Conservation (phyloP, 35 echinoderm and acorn worm species). For the Nesometra sesokonis region DNA sequence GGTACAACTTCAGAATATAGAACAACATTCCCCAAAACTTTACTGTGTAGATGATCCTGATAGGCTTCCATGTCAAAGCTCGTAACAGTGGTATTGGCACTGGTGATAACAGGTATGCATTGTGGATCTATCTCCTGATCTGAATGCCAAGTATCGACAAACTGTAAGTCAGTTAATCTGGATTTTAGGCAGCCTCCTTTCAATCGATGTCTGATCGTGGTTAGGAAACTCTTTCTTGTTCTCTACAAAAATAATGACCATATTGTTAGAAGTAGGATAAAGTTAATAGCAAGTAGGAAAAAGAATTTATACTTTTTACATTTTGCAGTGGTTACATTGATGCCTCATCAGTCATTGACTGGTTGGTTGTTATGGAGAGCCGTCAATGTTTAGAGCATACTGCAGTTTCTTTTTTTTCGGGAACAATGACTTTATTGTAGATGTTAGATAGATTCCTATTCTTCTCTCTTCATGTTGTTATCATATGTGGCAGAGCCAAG, state of each 20-base stretch:
- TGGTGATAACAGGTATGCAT: constrained; percentile 52
- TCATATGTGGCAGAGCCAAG: no score
- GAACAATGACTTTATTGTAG: no score
- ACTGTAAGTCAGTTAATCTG: neutral
- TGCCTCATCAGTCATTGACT: no score
- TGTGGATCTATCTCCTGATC: constrained; percentile 15
- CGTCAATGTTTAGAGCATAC: no score
- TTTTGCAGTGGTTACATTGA: no score
- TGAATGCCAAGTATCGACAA: neutral
- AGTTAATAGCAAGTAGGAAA: no score
- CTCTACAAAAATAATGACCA: neutral
- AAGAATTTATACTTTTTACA: no score
- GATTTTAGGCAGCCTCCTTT: neutral
- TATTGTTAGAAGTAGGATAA: no score
- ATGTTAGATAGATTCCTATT: no score
- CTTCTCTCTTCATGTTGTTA: no score
- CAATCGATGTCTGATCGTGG: neutral
- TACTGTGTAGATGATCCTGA: constrained; percentile 41
- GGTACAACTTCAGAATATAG: constrained; percentile 84
- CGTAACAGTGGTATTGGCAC: neutral
- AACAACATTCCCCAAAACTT: constrained; percentile 68
- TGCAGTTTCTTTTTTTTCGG: no score
- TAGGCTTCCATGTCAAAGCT: constrained; percentile 49
- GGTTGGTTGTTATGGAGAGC: no score
- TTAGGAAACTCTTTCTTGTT: neutral